Percentiles rank a stretch among this genome's conserved stretches.
Conservation (phyloP, 2,888 invertebrate genomes). For the Cheiracanthium punctorium region DNA sequence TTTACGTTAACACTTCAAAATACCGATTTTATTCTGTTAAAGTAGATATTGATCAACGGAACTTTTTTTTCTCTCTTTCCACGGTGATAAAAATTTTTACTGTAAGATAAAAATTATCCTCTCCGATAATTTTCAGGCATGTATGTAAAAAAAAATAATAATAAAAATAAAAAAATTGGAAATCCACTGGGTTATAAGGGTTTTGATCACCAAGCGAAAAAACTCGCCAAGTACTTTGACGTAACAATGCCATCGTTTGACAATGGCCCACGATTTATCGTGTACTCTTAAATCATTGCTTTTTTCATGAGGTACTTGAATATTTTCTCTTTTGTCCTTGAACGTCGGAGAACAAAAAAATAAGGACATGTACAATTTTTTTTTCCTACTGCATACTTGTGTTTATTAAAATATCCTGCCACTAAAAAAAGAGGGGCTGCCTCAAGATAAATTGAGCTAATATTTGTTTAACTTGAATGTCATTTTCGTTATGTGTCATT, state of each 20-base stretch:
- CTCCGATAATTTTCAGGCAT: background rate
- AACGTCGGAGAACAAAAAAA: background rate
- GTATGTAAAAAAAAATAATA: too few relatives aligned
- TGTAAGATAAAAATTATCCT: background rate
- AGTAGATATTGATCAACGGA: too few relatives aligned
- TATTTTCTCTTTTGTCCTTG: constrained; percentile 20
- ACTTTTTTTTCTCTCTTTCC: too few relatives aligned
- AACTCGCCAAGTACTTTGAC: background rate
- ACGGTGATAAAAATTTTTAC: background rate
- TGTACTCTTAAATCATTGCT: constrained; percentile 21
- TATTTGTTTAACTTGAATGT: background rate
- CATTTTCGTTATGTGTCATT: background rate
- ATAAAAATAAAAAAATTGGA: background rate
- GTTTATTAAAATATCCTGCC: constrained; percentile 12
- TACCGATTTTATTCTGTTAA: too few relatives aligned
- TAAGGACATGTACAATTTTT: background rate
- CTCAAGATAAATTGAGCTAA: constrained; percentile 1
- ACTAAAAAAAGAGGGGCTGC: background rate
- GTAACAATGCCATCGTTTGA: constrained; percentile 40
- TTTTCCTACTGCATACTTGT: background rate
- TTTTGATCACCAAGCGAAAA: background rate
- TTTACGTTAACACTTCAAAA: too few relatives aligned
- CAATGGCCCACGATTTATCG: constrained; percentile 49
- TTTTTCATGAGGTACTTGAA: constrained; percentile 41
- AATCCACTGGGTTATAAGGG: background rate